Base-by-base conservation (phyloP, 2,888 invertebrate genomes). In the Drosophila tripunctata region DNA sequence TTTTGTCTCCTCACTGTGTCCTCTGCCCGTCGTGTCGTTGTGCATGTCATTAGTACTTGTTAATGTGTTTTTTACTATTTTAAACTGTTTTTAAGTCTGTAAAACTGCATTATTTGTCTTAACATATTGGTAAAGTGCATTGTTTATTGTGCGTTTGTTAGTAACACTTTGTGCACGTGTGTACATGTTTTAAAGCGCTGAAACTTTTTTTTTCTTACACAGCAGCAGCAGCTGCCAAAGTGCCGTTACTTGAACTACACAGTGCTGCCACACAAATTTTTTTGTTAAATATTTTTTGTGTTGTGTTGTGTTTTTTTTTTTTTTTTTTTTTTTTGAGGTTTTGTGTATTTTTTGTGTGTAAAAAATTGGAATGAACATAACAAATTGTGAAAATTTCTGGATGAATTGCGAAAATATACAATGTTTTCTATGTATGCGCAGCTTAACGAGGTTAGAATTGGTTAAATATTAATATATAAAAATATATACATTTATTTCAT, bases 171-270 rank as follows among this genome's bases (percentile, higher is more conserved):
- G 17, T 60, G 17, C 2, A 14, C 45, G 19, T 60, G n/a, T n/a
- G n/a, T n/a, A n/a, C n/a, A 10, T n/a, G 27, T 36, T 55, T 60
- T 27, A 17, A 24, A 0, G 10, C 22, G 14, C 45, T 17, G 1
- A 15, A 43, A n/a, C 47, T 38, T 55, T 21, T 56, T 40, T 55
- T 33, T 31, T 21, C 3, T 5, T 24, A 12, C 24, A 17, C 35
- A 38, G 47, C 44, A 44, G 27, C 35, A 5, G 36, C 12, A 36
- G 15, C 31, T 4, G 3, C 5, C 12, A 47, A 75, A 60, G 65
- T 43, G 45, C 64, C 64, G 68, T 62, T 75, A 72, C 56, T 61
- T 55, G 33, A 0, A 14, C 5, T 12, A 7, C 30, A 5, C 43
- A 45, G 41, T 24, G 50, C 41, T 54, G 44, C 52, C 60, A 19